Percentiles rank a stretch among this genome's conserved stretches.
Evolutionary conservation across 2,888 invertebrate genomes (phyloP).

Genomic region (Sisyra nigra): DNA sequence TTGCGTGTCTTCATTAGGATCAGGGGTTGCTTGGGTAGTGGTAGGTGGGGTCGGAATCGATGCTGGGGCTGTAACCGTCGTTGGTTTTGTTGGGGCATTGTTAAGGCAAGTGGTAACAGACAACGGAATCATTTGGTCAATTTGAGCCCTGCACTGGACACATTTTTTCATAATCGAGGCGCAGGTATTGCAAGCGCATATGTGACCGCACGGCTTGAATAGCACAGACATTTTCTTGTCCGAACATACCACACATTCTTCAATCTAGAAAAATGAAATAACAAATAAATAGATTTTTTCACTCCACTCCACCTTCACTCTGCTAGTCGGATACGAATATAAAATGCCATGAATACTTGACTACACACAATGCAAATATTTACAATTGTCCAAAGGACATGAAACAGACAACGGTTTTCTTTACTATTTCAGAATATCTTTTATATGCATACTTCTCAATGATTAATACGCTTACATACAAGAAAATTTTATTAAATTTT

Average conservation of each 20-base stretch:
- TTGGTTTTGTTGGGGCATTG: slow-evolving; percentile 32
- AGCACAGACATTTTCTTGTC: slow-evolving; percentile 83
- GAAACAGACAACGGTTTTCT: too few species aligned
- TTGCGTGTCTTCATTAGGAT: slow-evolving; percentile 27
- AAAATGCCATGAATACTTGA: too few species aligned
- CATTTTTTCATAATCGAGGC: slow-evolving; percentile 95
- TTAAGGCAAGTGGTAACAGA: slow-evolving; percentile 25
- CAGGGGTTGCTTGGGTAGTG: slow-evolving; percentile 32
- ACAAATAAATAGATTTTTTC: background rate
- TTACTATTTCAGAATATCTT: too few species aligned
- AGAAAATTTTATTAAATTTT: too few species aligned
- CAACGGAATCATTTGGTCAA: slow-evolving; percentile 48
- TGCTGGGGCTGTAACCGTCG: slow-evolving; percentile 31
- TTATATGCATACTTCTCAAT: too few species aligned
- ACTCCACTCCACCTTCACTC: too few species aligned
- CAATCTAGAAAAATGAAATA: slow-evolving; percentile 42
- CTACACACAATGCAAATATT: too few species aligned
- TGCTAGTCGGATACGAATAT: too few species aligned
- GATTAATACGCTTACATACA: too few species aligned
- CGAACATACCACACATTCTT: slow-evolving; percentile 93
- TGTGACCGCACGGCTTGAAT: slow-evolving; percentile 91
- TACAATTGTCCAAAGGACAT: too few species aligned
- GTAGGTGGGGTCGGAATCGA: slow-evolving; percentile 25
- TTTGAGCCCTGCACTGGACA: slow-evolving; percentile 81
- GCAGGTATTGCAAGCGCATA: slow-evolving; percentile 83